Conservation (phyloP, 2,888 invertebrate genomes). For the Lithophane socia region DNA sequence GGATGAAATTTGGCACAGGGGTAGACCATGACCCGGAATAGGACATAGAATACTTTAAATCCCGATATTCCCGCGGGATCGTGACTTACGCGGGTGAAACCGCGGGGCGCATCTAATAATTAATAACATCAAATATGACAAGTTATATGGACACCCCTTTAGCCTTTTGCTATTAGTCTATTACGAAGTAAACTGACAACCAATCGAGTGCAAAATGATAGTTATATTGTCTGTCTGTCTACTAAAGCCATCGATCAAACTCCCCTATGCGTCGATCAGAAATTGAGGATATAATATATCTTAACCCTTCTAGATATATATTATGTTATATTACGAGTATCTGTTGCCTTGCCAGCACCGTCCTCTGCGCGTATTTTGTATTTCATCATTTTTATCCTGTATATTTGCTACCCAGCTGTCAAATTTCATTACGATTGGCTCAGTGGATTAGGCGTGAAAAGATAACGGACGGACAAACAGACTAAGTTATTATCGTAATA, state of each 20-base stretch:
- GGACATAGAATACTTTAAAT: too few relatives aligned
- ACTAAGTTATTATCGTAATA: background rate
- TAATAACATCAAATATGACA: background rate
- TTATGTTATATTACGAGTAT: too few relatives aligned
- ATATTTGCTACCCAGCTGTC: background rate
- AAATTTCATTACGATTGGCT: background rate
- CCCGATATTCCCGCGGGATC: too few relatives aligned
- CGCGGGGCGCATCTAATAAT: background rate
- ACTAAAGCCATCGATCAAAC: background rate
- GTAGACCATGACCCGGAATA: too few relatives aligned
- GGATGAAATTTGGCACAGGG: too few relatives aligned
- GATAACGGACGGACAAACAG: background rate
- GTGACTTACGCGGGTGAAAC: too few relatives aligned
- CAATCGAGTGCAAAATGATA: slow-evolving; percentile 5
- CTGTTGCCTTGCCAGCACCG: too few relatives aligned
- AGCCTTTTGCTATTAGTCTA: background rate
- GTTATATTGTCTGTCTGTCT: too few relatives aligned
- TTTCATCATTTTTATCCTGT: too few relatives aligned
- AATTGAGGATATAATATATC: background rate
- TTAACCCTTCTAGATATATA: background rate
- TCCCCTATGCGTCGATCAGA: background rate
- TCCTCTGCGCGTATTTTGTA: too few relatives aligned
- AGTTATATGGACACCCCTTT: background rate
- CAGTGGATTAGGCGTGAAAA: background rate
- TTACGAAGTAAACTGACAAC: background rate